Percentiles rank a stretch among this genome's conserved stretches.
Conservation (phyloP, 2,888 invertebrate species). For the Odontocerum albicorne region DNA sequence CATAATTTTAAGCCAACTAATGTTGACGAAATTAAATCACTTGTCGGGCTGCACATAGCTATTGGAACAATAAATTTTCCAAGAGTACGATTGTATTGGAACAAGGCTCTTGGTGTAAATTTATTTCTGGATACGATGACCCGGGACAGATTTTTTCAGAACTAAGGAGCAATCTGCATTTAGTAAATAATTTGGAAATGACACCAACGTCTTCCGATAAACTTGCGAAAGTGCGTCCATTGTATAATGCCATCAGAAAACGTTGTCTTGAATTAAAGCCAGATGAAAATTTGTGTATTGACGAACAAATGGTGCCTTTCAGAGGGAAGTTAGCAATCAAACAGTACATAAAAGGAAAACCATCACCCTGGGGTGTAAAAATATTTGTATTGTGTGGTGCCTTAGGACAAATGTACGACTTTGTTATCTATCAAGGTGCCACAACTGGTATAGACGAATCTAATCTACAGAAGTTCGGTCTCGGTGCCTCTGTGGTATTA, state of each 20-base stretch:
- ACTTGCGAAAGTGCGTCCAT: neutral
- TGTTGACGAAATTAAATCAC: neutral
- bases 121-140: neutral
- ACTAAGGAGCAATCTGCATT: slow-evolving; percentile 3
- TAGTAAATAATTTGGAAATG: slow-evolving; percentile 1
- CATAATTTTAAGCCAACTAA: neutral
- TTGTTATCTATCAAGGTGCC: slow-evolving; percentile 5
- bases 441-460: neutral
- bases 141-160: slow-evolving; percentile 9
- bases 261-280: neutral
- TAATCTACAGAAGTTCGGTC: neutral
- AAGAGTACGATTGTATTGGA: slow-evolving; percentile 4
- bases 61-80: slow-evolving; percentile 2
- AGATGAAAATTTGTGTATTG: slow-evolving; percentile 4
- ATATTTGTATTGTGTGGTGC: slow-evolving; percentile 4
- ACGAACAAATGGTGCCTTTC: slow-evolving; percentile 7
- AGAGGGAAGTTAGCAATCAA: neutral
- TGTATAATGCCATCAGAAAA: neutral
- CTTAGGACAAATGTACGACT: slow-evolving; percentile 6
- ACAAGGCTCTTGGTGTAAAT: neutral
- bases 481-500: neutral
- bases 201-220: neutral
- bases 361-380: neutral
- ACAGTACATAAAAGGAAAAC: slow-evolving; percentile 6
- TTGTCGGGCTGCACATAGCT: neutral